These are phyloP conservation scores for Pardalotus punctatus DNA, from an alignment of 2,113 vertebrate species.

Conservation along the genomic window DNA sequence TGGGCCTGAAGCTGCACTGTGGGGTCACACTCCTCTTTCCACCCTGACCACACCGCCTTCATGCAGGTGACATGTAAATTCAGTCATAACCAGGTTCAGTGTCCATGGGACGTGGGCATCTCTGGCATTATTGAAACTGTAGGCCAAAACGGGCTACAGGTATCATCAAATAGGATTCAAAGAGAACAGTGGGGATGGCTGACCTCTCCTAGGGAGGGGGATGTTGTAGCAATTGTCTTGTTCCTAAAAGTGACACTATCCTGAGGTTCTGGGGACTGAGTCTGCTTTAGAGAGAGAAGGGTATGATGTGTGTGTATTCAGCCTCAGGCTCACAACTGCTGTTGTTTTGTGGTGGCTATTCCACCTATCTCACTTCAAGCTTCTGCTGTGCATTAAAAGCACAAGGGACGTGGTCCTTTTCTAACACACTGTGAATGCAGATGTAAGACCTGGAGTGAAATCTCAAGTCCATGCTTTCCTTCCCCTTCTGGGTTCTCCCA, in stretches of 20 bases:
- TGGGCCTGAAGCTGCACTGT: not conserved
- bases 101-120: not conserved
- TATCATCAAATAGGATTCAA: not conserved
- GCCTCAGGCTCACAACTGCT: not conserved
- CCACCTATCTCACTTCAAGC: not conserved
- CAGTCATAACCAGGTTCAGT: not conserved
- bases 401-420: not conserved
- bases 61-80: not conserved
- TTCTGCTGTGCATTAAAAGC: not conserved
- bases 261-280: not conserved
- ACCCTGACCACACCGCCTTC: not conserved
- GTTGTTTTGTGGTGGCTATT: not conserved
- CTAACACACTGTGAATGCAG: not conserved
- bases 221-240: not conserved
- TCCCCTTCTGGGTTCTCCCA: not conserved
- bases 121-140: not conserved
- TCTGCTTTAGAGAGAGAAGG: not conserved
- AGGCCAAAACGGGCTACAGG: not conserved
- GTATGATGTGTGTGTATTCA: not conserved
- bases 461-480: not conserved
- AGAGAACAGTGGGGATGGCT: not conserved
- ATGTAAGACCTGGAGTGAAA: not conserved
- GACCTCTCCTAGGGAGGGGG: not conserved
- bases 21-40: not conserved
- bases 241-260: rapidly evolving